Evolutionary conservation across 2,888 invertebrate genomes (phyloP), one percentile per base, ranked within the genome.

Genomic region (Ormyrus pomaceus): DNA sequence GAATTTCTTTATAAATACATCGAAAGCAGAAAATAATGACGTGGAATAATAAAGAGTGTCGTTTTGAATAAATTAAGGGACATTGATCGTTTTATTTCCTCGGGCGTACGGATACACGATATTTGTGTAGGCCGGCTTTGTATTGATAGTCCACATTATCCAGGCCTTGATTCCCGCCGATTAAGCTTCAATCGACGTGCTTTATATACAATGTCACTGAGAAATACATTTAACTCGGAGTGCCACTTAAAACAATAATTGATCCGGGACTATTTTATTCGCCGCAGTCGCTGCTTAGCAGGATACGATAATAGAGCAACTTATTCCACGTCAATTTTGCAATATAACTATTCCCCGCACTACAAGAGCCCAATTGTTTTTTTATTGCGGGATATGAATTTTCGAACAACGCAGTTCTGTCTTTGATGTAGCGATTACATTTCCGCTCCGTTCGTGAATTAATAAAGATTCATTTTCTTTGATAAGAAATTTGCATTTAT

Each of bases 191-290:
- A 64, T 62, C 62, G 55, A 34, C 61, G 51, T 61, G 53, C 59
- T 62, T 53, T 72, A 61, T 61, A 53, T 13, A 46, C 45, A 13
- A 61, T 62, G 53, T 61, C 61, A 71, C 51, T 45, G 53, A 34
- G 53, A 71, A 4, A 70, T 72, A 62, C 61, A 45, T 61, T 62
- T 72, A 34, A 72, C 61, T 53, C 50, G 59, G 34, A 58, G 61
- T 45, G 51, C 71, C 71, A 62, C 71, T 72, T 72, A 72, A 62
- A 62, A 72, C 71, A 51, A 72, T 72, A 59, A 72, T 72, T 72
- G 51, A 72, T 72, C 13, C 13, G 55, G 69, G 13, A 34, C 11
- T 34, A 8, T 46, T 34, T 61, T 61, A 51, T 9, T 61, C n/a
- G 51, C 13, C 45, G 61, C 62, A 48, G 34, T 59, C 48, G 8